A percentile compares a stretch with the other conserved stretches of the same genome.
Evolutionary conservation across 2,113 vertebrate species (phyloP).

Genomic region (Loxodonta africana): DNA sequence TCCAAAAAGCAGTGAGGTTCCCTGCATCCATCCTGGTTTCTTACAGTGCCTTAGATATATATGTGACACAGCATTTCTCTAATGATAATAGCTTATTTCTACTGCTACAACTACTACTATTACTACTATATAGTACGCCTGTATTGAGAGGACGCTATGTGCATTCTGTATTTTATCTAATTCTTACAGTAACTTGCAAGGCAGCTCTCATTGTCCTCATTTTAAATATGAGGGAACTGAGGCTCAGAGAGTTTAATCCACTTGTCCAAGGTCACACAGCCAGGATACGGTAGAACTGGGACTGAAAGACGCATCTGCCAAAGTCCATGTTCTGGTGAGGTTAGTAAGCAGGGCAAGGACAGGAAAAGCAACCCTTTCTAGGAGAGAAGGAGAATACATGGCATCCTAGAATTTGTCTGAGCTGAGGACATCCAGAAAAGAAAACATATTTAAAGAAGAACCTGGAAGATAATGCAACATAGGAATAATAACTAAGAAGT

Average conservation of each 20-base stretch:
- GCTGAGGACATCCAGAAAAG: background rate
- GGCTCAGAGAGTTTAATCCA: background rate
- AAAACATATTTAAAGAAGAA: background rate
- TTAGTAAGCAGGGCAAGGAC: background rate
- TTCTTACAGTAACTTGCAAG: background rate
- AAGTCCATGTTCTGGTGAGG: background rate
- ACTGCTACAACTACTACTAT: background rate
- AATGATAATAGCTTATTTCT: background rate
- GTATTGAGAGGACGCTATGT: background rate
- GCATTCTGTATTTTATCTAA: background rate
- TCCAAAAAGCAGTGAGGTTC: background rate
- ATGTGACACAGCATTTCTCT: background rate
- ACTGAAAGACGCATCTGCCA: background rate
- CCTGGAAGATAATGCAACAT: background rate
- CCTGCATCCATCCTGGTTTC: background rate
- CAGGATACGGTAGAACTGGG: background rate
- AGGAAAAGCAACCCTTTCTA: background rate
- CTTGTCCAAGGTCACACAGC: background rate
- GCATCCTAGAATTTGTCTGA: background rate
- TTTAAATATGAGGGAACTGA: background rate
- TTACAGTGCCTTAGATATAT: background rate
- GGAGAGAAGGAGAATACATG: background rate
- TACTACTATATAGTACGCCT: background rate
- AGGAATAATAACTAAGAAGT: constrained; percentile 13
- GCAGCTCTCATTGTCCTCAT: background rate